Base-by-base conservation (phyloP, 2,888 invertebrate species). In the Lithodes maja region DNA sequence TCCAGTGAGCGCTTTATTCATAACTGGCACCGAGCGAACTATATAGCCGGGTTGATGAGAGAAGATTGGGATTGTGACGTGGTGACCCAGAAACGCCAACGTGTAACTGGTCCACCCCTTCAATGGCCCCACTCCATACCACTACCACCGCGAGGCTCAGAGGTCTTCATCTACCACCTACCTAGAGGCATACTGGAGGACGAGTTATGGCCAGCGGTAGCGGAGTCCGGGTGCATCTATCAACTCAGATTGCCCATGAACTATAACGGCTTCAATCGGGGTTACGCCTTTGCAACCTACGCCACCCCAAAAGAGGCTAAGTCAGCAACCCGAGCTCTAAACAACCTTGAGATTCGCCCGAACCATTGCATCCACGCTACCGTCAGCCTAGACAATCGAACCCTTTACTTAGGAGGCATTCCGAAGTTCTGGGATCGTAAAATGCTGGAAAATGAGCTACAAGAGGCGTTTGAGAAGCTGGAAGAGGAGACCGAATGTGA, bases 211-310 rank as follows among this genome's bases (percentile, higher is more conserved):
- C 97, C 97, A 0, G 93, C 97, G 0, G 96, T 97, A 92, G 90
- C 88, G 71, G 78, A 3, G 54, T 93, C 95, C 2, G 97, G 97
- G 0, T 94, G 94, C 50, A 95, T 98, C 71, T 96, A 96, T 93
- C 96, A 97, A 93, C 94, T 97, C 92, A 94, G 98, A 0, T 93
- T 98, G 3, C 97, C 98, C 97, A 96, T 98, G 95, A 96, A 97
- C 92, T 97, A 96, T 93, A 95, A 95, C 0, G 97, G 97, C 0
- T 95, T 95, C 0, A 97, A 96, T 92, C 94, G 97, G 1, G 97
- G 97, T 0, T 98, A 96, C 93, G 97, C 96, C 0, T 98, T 97
- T 93, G 96, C 97, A 0, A 95, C 95, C 12, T 95, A 94, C 92
- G 94, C 95, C 1, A 94, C 94, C 78, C 93, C 94, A 2, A 93